Conservation (phyloP, 2,797 vertebrate genomes). For the Tokudaia muenninki region DNA sequence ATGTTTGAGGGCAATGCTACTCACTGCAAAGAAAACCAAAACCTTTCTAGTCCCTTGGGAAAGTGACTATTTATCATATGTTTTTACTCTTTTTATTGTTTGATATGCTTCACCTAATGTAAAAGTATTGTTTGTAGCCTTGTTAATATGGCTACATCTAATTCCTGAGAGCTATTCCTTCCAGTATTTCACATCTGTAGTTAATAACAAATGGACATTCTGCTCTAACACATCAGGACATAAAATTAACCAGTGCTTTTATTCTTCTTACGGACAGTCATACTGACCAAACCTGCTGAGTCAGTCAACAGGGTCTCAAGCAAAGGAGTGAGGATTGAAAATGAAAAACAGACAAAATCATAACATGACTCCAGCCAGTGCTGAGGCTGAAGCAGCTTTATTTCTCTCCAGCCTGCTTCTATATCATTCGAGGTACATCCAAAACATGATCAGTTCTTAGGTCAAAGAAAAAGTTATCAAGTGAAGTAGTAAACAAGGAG, state of each 20-base stretch:
- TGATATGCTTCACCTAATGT: not conserved
- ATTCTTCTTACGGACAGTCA: not conserved
- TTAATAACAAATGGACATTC: not conserved
- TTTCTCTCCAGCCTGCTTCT: no score
- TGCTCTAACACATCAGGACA: not conserved
- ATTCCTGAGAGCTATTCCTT: not conserved
- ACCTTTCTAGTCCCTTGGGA: not conserved
- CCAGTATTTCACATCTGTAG: not conserved
- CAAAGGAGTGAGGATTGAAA: no score
- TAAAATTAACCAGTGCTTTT: not conserved
- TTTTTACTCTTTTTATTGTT: not conserved
- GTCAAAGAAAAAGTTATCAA: no score
- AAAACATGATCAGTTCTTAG: no score
- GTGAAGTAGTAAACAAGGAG: no score
- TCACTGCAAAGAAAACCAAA: not conserved
- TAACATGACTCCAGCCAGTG: no score
- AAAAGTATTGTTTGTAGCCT: not conserved
- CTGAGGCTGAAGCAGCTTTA: no score
- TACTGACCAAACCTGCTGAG: no score
- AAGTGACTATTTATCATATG: not conserved
- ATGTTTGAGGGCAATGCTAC: not conserved
- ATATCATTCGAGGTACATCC: no score
- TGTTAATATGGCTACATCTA: no score
- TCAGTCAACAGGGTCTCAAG: no score
- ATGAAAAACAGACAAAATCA: no score